A percentile compares a stretch with the other conserved stretches of the same genome.
These are phyloP conservation scores for Sabatieria punctata DNA, from an alignment of 2,888 invertebrate genomes.

Conservation along the genomic window DNA sequence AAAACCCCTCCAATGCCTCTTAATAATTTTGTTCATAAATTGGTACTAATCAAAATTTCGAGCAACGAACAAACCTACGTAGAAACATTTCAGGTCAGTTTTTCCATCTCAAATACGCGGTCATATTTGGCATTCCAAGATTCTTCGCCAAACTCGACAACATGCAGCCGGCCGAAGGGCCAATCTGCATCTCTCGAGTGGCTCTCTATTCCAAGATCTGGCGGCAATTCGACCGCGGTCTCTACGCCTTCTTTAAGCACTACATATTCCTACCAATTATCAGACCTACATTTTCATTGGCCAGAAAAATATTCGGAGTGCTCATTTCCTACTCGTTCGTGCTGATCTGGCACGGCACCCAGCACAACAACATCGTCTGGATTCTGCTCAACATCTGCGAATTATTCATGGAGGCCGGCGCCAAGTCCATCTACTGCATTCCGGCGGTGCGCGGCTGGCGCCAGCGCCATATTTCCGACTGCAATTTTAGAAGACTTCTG, in stretches of 20 bases:
- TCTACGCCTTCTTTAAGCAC: slow-evolving; percentile 36
- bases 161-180: slow-evolving; percentile 32
- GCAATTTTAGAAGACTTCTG: slow-evolving; percentile 22
- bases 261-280: slow-evolving; percentile 38
- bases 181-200: slow-evolving; percentile 37
- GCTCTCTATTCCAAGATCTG: slow-evolving; percentile 37
- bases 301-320: slow-evolving; percentile 32
- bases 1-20: no score
- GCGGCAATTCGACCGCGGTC: slow-evolving; percentile 37
- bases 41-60: no score
- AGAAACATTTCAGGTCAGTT: slow-evolving; percentile 32
- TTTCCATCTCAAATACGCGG: slow-evolving; percentile 37
- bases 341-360: slow-evolving; percentile 37
- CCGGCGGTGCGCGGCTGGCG: slow-evolving; percentile 14
- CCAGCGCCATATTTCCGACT: slow-evolving; percentile 19
- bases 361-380: slow-evolving; percentile 34
- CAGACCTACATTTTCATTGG: slow-evolving; percentile 31
- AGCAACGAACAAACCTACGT: no score
- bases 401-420: slow-evolving; percentile 29
- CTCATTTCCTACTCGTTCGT: slow-evolving; percentile 35
- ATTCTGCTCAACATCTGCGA: slow-evolving; percentile 34
- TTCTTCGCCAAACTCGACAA: slow-evolving; percentile 34
- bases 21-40: no score
- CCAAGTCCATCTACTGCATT: slow-evolving; percentile 24
- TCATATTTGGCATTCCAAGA: slow-evolving; percentile 36